Evolutionary conservation across 2,113 vertebrate genomes (phyloP).

Genomic region (Ancistrus triradiatus): DNA sequence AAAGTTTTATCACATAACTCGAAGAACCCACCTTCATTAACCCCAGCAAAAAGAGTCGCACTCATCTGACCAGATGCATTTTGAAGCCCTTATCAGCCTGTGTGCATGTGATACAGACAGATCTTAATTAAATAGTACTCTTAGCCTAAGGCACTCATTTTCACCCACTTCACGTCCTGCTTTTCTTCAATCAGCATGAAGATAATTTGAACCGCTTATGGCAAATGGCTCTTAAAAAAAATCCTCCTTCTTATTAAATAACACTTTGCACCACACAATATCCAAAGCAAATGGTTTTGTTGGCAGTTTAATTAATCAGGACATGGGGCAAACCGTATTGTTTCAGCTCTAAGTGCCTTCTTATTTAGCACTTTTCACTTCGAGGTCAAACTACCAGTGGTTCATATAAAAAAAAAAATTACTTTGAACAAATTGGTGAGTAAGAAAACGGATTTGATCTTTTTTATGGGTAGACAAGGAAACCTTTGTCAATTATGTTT

Average conservation of each 20-base stretch:
- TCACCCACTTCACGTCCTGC: slow-evolving; percentile 31
- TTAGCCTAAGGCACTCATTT: slow-evolving; percentile 33
- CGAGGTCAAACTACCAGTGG: too few species aligned
- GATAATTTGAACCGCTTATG: slow-evolving; percentile 30
- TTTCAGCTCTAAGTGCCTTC: too few species aligned
- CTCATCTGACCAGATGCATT: slow-evolving; percentile 32
- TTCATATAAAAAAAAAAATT: too few species aligned
- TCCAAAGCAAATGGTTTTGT: slow-evolving; percentile 25
- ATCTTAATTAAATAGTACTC: slow-evolving; percentile 50
- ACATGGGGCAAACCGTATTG: too few species aligned
- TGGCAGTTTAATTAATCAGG: too few species aligned
- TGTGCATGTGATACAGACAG: slow-evolving; percentile 36
- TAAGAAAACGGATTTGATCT: too few species aligned
- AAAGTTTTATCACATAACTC: slow-evolving; percentile 17
- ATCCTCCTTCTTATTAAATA: slow-evolving; percentile 31
- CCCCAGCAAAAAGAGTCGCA: slow-evolving; percentile 30
- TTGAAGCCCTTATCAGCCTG: slow-evolving; percentile 35
- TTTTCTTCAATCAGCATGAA: slow-evolving; percentile 34
- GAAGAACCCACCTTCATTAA: slow-evolving; percentile 43
- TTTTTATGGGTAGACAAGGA: too few species aligned
- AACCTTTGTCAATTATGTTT: too few species aligned
- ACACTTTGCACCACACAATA: slow-evolving; percentile 34
- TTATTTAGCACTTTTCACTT: too few species aligned
- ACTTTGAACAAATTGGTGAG: too few species aligned
- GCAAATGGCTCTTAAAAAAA: slow-evolving; percentile 8